A percentile compares a stretch with the other conserved stretches of the same genome.
These are phyloP conservation scores for Atherinosoma microstoma DNA, from an alignment of 2,797 vertebrate genomes.

Conservation along the genomic window DNA sequence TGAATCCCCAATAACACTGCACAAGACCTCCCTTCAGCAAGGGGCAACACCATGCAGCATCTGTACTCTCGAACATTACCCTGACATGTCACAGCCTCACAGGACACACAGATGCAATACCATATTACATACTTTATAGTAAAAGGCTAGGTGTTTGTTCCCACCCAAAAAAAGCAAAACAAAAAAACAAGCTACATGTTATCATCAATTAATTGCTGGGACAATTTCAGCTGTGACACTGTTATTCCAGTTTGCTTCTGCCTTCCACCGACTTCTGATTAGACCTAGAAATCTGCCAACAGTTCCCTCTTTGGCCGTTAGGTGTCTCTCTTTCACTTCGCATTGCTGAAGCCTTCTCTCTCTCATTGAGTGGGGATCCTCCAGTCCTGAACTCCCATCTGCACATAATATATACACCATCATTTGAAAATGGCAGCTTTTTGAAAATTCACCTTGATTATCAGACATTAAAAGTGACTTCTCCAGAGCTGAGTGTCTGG, in stretches of 20 bases:
- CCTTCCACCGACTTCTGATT: constrained; percentile 44
- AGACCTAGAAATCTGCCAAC: constrained; percentile 35
- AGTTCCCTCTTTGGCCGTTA: constrained; percentile 75
- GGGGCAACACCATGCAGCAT: constrained; percentile 56
- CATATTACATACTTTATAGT: constrained; percentile 1
- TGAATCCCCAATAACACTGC: constrained; percentile 68
- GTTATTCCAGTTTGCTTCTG: constrained; percentile 50
- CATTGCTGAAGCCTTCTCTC: constrained; percentile 65
- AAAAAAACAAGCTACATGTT: constrained; percentile 5
- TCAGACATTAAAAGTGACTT: constrained; percentile 95
- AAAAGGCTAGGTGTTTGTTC: not conserved
- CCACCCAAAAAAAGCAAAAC: not conserved
- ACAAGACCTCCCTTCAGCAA: constrained; percentile 67
- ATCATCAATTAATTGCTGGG: constrained; percentile 49
- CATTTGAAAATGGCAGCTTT: constrained; percentile 97
- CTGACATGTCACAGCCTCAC: constrained; percentile 33
- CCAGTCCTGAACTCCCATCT: constrained; percentile 79
- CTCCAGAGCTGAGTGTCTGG: constrained; percentile 93
- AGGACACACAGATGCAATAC: constrained; percentile 26
- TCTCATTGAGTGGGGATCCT: constrained; percentile 68
- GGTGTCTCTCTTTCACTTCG: constrained; percentile 92
- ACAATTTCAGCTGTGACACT: constrained; percentile 39
- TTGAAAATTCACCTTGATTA: constrained; percentile 98
- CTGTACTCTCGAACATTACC: constrained; percentile 38
- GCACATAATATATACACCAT: constrained; percentile 91